Base-by-base conservation (phyloP, 2,113 vertebrate species). In the Salvelinus alpinus region DNA sequence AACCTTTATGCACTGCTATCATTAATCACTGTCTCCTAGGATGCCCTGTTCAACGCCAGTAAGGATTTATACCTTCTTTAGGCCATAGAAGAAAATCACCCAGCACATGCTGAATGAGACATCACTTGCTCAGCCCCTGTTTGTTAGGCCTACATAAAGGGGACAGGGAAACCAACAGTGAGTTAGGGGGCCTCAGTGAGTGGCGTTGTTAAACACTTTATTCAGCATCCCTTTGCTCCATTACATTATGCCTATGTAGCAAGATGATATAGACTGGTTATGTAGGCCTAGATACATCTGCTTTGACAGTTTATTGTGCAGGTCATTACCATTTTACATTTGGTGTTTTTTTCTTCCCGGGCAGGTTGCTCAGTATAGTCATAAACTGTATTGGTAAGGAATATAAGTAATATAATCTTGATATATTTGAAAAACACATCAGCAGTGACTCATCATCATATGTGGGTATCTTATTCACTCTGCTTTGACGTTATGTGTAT, bases 21-120 rank as follows among this genome's bases (percentile, higher is more conserved):
- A 96, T 95, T 95, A 95, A 96, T 96, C 95, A 96, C 94, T 95
- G 94, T 95, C 94, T 93, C 83, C 79, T 81, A 88, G 91, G 89
- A 82, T 86, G 71, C 44, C 83, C 80, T 88, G 89, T 93, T 94
- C 91, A 84, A 86, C 86, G 86, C 91, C 90, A 87, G 92, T 91
- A 93, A 92, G 91, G 93, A 91, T 86, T 83, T 92, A 90, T 86
- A 82, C 88, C 90, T 91, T 89, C 89, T 93, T 91, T 90, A 90
- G 88, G 88, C 83, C 9, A 75, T 70, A 77, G 73, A 80, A 88
- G 79, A 87, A 86, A 81, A 90, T 85, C 86, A 82, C 81, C 85
- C 81, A 82, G 87, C 88, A 80, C 74, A 75, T 38, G 48, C 72
- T 91, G 88, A 91, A 91, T 91, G 85, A 88, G 86, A 79, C 79